A percentile compares a stretch with the other conserved stretches of the same genome.
These are phyloP conservation scores for Sycophila texana DNA, from an alignment of 2,888 invertebrate genomes.

Conservation along the genomic window DNA sequence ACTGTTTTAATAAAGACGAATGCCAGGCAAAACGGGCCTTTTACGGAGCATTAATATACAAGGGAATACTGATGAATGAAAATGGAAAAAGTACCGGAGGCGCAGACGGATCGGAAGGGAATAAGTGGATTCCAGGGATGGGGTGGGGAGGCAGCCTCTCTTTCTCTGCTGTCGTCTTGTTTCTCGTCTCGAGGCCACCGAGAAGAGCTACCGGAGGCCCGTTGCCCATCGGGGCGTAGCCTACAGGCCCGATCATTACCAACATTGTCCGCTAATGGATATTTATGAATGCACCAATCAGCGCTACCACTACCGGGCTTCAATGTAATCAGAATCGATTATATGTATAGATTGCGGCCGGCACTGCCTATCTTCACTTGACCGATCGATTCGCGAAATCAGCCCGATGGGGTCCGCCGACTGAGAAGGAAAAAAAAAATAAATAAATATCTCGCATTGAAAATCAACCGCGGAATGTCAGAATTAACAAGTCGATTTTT, in stretches of 20 bases:
- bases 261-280: conserved; percentile 75
- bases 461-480: not conserved
- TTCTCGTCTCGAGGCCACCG: conserved; percentile 68
- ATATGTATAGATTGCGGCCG: conserved; percentile 70
- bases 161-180: conserved; percentile 61
- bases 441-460: conserved; percentile 3
- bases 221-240: conserved; percentile 67
- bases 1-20: conserved; percentile 12
- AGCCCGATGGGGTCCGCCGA: not conserved
- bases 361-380: not conserved
- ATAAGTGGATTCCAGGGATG: not conserved
- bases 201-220: conserved; percentile 65
- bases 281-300: conserved; percentile 76
- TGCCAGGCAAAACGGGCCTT: not conserved
- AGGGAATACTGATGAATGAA: conserved; percentile 24
- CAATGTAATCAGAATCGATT: conserved; percentile 76
- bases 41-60: not conserved
- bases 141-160: not conserved
- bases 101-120: not conserved
- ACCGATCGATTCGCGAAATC: conserved; percentile 1
- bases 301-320: conserved; percentile 74
- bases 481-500: not conserved
- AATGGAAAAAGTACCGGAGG: conserved; percentile 1
- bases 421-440: not conserved
- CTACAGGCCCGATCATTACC: conserved; percentile 70